Percentiles rank a stretch among this genome's conserved stretches.
phyloP scores from a whole-genome alignment of 2,113 vertebrate genomes.

The Brachypodius melanocephalos region DNA sequence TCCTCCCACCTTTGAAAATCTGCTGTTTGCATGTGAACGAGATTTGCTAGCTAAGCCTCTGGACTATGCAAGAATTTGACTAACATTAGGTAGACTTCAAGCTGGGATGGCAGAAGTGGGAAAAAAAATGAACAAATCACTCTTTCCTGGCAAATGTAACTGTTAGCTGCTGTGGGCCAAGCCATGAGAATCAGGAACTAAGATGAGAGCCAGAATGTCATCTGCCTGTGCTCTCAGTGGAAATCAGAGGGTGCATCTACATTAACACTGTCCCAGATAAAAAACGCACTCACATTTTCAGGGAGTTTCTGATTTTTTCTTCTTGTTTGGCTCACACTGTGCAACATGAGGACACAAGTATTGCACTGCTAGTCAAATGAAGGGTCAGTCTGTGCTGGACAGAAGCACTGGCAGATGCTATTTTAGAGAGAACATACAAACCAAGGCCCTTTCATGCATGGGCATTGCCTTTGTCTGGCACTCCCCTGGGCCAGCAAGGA shows the following conservation, averaged over 20 bases:
- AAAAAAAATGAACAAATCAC: background rate
- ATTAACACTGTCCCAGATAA: background rate
- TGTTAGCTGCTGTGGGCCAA: background rate
- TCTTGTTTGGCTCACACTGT: background rate
- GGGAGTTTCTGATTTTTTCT: background rate
- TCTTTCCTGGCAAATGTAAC: background rate
- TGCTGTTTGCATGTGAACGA: background rate
- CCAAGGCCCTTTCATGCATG: background rate
- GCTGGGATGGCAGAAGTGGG: background rate
- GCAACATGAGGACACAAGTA: background rate
- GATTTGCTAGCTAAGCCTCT: background rate
- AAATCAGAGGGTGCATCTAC: background rate
- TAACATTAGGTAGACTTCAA: background rate
- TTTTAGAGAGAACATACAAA: background rate
- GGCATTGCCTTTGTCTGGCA: background rate
- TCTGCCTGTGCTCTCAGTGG: background rate
- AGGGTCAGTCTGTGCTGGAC: background rate
- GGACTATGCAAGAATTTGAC: background rate
- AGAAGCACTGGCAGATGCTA: background rate
- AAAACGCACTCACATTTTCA: background rate
- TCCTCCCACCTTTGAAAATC: background rate
- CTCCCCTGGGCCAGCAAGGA: background rate
- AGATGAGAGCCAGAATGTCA: background rate
- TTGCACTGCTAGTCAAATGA: rapidly evolving
- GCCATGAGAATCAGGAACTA: background rate